Base-by-base conservation (phyloP, 1,140 invertebrate genomes). In the Pogonognathellus flavescens region DNA sequence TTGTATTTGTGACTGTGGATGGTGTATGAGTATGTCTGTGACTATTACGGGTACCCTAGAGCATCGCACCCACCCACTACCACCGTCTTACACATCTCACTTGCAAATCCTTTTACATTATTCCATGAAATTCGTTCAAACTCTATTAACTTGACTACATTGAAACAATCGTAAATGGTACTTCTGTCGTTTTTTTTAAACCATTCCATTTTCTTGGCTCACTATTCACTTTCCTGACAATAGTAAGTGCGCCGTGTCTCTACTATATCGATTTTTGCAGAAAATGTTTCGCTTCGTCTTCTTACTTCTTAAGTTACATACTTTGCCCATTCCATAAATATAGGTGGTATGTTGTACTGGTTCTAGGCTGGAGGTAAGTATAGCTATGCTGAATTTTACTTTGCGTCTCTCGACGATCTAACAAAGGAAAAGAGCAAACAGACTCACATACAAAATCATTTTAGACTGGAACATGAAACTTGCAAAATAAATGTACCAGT, bases 221-320 rank as follows among this genome's bases (percentile, higher is more conserved):
- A 11, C 31, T 57, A 57, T 57, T 70, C 62, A 13, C 20, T 14
- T 6, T 31, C 14, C 70, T 76, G 14, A 50, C n/a, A 31, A 16
- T 31, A 18, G 70, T 76, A 50, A 31, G 25, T 49, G 25, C 13
- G 31, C 66, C 41, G 41, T 76, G 70, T 76, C 70, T 76, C 70
- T 49, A 76, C 70, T 76, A 53, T 50, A 84, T 84, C 83, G 83
- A 84, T 84, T 84, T 84, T 84, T 62, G 10, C 70, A 84, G 50
- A 20, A 13, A 84, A 49, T 20, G 31, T 18, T n/a, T 84, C 25
- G 9, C 49, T 49, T 53, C 20, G n/a, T 84, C 72, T 52, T 84
- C 5, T 25, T 18, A 25, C 49, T 72, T 72, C 41, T 16, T 76
- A 10, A 72, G 66, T 50, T n/a, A 50, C 70, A 50, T 50, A 14